phyloP scores from a whole-genome alignment of 2,888 invertebrate species.

The Pristionchus entomophagus region DNA sequence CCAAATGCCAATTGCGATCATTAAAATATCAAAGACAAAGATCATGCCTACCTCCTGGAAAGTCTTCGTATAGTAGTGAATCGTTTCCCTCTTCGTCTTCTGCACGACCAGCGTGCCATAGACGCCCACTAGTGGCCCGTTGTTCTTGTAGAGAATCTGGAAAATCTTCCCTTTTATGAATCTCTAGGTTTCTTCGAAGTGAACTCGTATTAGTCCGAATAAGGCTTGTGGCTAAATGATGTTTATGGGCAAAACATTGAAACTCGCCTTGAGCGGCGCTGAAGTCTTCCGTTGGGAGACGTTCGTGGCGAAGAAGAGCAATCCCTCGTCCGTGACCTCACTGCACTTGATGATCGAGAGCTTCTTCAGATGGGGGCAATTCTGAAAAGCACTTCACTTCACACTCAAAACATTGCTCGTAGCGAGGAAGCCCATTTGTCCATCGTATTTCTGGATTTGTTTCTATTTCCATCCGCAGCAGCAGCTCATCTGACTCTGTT shows the following conservation, averaged over 20 bases:
- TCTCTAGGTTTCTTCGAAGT: neutral
- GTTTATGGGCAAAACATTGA: too few relatives aligned
- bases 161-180: too few relatives aligned
- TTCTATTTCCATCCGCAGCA: neutral
- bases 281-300: neutral
- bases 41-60: slow-evolving; percentile 8
- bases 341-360: slow-evolving; percentile 13
- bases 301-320: slow-evolving; percentile 1
- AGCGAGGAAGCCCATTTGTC: too few relatives aligned
- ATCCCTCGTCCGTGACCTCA: neutral
- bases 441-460: neutral
- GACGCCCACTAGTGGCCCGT: neutral
- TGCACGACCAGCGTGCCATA: neutral
- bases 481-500: too few relatives aligned
- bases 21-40: too few relatives aligned
- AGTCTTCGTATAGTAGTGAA: slow-evolving; percentile 30
- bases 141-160: slow-evolving; percentile 43
- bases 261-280: neutral
- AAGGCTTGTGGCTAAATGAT: too few relatives aligned
- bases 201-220: too few relatives aligned
- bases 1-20: neutral
- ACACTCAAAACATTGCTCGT: too few relatives aligned
- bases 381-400: neutral
- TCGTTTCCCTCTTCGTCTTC: neutral
- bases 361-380: neutral